Percentiles rank a stretch among this genome's conserved stretches.
These are phyloP conservation scores for Helleia helle DNA, from an alignment of 2,888 invertebrate genomes.

Conservation along the genomic window DNA sequence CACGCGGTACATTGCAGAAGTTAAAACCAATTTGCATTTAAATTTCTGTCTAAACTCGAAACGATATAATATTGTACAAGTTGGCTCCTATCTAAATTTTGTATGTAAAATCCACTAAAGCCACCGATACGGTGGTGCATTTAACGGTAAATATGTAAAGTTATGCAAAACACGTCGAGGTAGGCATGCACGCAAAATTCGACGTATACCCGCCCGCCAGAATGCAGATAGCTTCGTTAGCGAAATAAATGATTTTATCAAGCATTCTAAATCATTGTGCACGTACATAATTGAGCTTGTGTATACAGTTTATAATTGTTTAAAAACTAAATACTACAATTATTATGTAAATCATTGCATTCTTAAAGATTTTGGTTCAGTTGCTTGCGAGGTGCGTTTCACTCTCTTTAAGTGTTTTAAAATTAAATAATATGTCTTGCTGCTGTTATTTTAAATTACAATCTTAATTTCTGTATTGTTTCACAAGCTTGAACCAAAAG, in stretches of 20 bases:
- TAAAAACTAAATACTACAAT: too few relatives aligned
- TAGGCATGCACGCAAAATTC: slow-evolving; percentile 45
- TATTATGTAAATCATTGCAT: too few relatives aligned
- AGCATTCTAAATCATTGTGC: slow-evolving; percentile 19
- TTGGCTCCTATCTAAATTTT: slow-evolving; percentile 17
- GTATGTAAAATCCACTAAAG: slow-evolving; percentile 27
- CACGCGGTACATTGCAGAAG: neutral
- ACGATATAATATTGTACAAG: slow-evolving; percentile 19
- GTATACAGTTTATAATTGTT: too few relatives aligned
- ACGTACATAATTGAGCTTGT: slow-evolving; percentile 7
- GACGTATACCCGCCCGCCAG: slow-evolving; percentile 30
- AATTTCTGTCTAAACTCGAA: slow-evolving; percentile 4
- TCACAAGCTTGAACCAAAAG: too few relatives aligned
- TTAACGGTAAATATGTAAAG: slow-evolving; percentile 53
- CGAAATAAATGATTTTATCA: slow-evolving; percentile 25
- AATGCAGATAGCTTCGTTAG: slow-evolving; percentile 50
- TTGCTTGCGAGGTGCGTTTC: too few relatives aligned
- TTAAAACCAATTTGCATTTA: slow-evolving; percentile 7
- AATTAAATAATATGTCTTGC: too few relatives aligned
- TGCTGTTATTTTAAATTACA: too few relatives aligned
- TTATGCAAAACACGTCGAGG: slow-evolving; percentile 53
- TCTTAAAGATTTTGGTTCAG: too few relatives aligned
- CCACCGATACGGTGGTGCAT: slow-evolving; percentile 37
- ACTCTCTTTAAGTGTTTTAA: too few relatives aligned
- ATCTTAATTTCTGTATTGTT: too few relatives aligned